Evolutionary conservation across 2,888 invertebrate genomes (phyloP), one percentile per base, ranked within the genome.

Genomic region (Luperina nickerlii): DNA sequence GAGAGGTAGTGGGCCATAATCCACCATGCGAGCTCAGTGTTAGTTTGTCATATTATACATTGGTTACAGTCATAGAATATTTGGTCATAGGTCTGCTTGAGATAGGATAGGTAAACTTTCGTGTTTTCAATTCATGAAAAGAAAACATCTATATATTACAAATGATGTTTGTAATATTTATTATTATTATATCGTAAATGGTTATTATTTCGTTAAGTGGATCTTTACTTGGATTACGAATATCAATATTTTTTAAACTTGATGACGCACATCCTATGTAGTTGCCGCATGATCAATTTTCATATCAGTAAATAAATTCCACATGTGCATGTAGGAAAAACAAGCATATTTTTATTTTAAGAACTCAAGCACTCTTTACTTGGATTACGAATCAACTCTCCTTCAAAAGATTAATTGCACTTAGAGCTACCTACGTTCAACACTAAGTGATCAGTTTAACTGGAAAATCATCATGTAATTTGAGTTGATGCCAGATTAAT

Each of bases 321-420:
- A 48, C 48, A 13, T 42, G 15, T 67, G 18, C 4, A 18, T 5
- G 18, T 45, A n/a, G 6, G n/a, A 67, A n/a, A 45, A 67, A 18
- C n/a, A 45, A 51, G 3, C 20, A 68, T 48, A 27, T 45, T 6
- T 68, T 45, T 11, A 51, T 54, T 42, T 27, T 9, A 38, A 54
- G 48, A 63, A 76, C 15, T 51, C 18, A 20, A 74, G 27, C 3
- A 76, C 42, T 62, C 11, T 65, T 65, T 45, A 65, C 32, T 76
- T 54, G 18, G 24, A 63, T 42, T 63, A 51, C 32, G 54, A 70
- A 79, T 48, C 48, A 24, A 66, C 15, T 79, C 24, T 27, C 24
- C 13, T 79, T 79, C 27, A 24, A 72, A 42, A 60, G 51, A n/a
- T 74, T 42, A 13, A 73, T 66, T 69, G 65, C 20, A 32, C 45